Base-by-base conservation (phyloP, 2,888 invertebrate species). In the Drosophila percnosoma region DNA sequence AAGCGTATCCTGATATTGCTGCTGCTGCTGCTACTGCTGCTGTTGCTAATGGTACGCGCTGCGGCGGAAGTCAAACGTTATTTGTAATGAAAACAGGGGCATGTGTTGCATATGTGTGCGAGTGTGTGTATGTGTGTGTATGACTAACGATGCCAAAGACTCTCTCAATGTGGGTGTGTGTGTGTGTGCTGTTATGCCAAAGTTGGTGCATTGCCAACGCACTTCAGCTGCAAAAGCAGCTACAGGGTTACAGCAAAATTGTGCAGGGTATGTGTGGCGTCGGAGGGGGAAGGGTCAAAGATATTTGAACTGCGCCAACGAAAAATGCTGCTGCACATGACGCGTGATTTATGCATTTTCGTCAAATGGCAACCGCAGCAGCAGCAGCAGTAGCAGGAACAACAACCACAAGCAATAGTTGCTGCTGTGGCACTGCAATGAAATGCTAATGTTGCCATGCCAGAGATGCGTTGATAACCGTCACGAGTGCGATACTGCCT, bases 71-170 rank as follows among this genome's bases (percentile, higher is more conserved):
- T 90, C 90, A 90, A 87, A 87, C 87, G 90, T 87, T 89, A 90
- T 90, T 89, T 90, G 90, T 89, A 90, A 87, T 89, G 87, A 87
- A 87, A 87, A 87, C 87, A 90, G 90, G 85, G 90, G 75, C 86
- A 90, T 86, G 87, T 90, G 89, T 75, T 82, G 77, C 70, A 73
- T 73, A 62, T 73, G 21, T 54, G n/a, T 59, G 45, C 63, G 40
- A 52, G 38, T 33, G n/a, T n/a, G 38, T 64, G 51, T 63, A 27
- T 27, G 27, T 29, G 29, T 29, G 58, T 48, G 57, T 54, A 33
- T 51, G 74, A 62, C 76, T 82, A 80, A 82, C 83, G 77, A 81
- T 82, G 78, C 74, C 77, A 80, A 78, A 75, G 63, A 69, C 67
- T 75, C 38, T 59, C 21, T 67, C 53, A 27, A 27, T 61, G 51